Evolutionary conservation across 2,888 invertebrate species (phyloP).

Genomic region (Cartodere bifasciata): DNA sequence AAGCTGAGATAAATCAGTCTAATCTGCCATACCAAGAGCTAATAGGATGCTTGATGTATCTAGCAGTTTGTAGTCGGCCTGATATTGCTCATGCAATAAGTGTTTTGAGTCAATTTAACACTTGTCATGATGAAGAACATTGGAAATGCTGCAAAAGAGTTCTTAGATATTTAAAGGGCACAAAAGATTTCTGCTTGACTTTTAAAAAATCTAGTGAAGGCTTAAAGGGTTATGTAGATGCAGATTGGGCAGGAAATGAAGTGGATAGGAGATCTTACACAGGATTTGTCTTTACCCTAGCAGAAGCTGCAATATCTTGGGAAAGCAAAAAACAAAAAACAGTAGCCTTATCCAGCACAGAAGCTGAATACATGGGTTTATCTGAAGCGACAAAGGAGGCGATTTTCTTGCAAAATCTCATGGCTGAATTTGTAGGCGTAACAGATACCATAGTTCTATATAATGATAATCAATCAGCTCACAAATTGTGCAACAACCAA

Average conservation of each 20-base stretch:
- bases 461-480: conserved; percentile 18
- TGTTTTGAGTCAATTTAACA: conserved; percentile 6
- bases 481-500: conserved; percentile 13
- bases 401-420: conserved; percentile 14
- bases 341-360: conserved; percentile 21
- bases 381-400: conserved; percentile 19
- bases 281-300: conserved; percentile 9
- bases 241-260: conserved; percentile 9
- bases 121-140: conserved; percentile 8
- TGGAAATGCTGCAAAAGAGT: conserved; percentile 16
- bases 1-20: conserved; percentile 1
- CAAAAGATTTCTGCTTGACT: conserved; percentile 11
- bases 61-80: conserved; percentile 1
- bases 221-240: conserved; percentile 9
- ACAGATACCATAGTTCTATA: conserved; percentile 7
- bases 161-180: conserved; percentile 15
- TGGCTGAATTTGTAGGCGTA: conserved; percentile 11
- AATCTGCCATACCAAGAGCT: conserved; percentile 4
- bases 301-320: conserved; percentile 6
- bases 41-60: conserved; percentile 5
- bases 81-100: conserved; percentile 5
- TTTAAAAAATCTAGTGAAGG: conserved; percentile 2
- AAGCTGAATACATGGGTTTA: conserved; percentile 21
- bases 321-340: conserved; percentile 12
- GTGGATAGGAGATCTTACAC: conserved; percentile 8